Evolutionary conservation across 2,888 invertebrate genomes (phyloP), one percentile per base, ranked within the genome.

Genomic region (Agrochola litura): DNA sequence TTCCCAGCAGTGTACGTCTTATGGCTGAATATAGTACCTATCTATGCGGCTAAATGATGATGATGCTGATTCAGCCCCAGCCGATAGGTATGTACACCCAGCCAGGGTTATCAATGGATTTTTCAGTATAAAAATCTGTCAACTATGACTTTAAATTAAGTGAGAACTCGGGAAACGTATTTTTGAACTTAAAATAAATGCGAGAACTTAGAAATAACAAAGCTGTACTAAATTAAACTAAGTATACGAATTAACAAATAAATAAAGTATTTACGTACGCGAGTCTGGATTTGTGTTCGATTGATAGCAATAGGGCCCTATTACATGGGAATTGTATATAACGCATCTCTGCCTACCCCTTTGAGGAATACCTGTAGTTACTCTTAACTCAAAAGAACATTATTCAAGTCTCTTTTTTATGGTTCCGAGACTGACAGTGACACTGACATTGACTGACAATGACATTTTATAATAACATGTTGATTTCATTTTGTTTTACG

Each of bases 361-460:
- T 41, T 1, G 14, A 14, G 37, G 37, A 41, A 71, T 2, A 25
- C 9, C 52, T 52, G 8, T 19, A 14, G 25, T 14, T 5, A 16
- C 60, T n/a, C n/a, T n/a, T n/a, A n/a, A n/a, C n/a, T 52, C 1
- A 76, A 75, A 75, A 76, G 43, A 76, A 63, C 9, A n/a, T 6
- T 43, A 76, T 3, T 30, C 76, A 76, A 41, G 14, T 12, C 49
- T 14, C 41, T 49, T 77, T 19, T 46, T 25, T 76, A 52, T 19
- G 6, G n/a, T 56, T 43, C 30, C 12, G 9, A 12, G 4, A 64
- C 22, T 77, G 56, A 77, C 77, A 77, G 19, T 58, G 79, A 68
- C 76, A 30, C 30, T 30, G 30, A 30, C 30, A 30, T 30, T 30
- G 30, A 66, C 9, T 46, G 76, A 76, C 79, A 78, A 67, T 68